Evolutionary conservation across 2,113 vertebrate species (phyloP), one percentile per base, ranked within the genome.

Genomic region (Tiliqua scincoides): DNA sequence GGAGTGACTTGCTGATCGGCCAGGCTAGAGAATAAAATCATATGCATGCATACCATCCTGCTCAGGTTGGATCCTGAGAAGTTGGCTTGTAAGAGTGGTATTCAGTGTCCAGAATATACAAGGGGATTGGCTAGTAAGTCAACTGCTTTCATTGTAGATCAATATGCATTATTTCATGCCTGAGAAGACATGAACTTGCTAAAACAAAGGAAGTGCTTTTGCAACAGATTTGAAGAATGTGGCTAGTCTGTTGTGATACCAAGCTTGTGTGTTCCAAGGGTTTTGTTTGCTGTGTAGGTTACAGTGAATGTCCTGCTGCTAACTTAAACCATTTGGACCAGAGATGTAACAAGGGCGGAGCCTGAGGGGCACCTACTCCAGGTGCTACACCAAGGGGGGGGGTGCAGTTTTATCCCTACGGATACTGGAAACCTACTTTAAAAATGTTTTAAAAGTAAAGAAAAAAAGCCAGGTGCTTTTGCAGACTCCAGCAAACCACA

Each of bases 41-140:
- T 68, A 82, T 89, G 85, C 75, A 17, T 80, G 84, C 67, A 86
- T 78, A 76, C 0, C 0, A 0, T 81, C 0, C 0, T 82, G 79
- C 85, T 88, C 88, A 82, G 88, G 27, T 88, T 87, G 85, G 88
- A 71, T 76, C 87, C 85, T 82, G 57, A 89, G 89, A 85, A 91
- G 20, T 27, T 86, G 89, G 82, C 37, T 10, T 61, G 0, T 3
- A 0, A 86, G 27, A 82, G 84, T 85, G 73, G 85, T 30, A 35
- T 1, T 88, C 37, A 17, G 52, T 27, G 2, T 0, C 57, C 65
- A 4, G 59, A 3, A 10, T 40, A 0, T 4, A 73, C 86, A 5
- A 0, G 0, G 77, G 54, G 37, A 27, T 10, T 0, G 25, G 87
- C 62, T 17, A 20, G n/a, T 0, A 18, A 70, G 84, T 18, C 1